Percentiles rank a stretch among this genome's conserved stretches.
Conservation (phyloP, 1,140 invertebrate genomes). For the Ruditapes philippinarum region DNA sequence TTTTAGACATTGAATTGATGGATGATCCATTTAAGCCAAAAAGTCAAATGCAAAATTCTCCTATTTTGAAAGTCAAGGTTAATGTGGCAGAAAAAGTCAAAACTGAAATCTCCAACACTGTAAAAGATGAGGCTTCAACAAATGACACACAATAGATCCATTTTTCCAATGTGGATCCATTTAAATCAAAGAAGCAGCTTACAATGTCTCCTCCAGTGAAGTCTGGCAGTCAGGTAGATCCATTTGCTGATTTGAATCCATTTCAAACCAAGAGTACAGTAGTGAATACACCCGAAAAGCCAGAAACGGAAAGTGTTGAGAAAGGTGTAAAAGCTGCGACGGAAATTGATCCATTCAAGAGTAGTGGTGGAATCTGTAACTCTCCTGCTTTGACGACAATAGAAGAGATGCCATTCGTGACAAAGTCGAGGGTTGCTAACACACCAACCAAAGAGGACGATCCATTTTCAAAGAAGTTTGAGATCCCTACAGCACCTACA, state of each 20-base stretch:
- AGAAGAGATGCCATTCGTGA: slow-evolving; percentile 33
- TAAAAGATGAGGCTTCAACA: not conserved
- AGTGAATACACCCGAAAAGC: slow-evolving; percentile 13
- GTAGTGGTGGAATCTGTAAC: slow-evolving; percentile 33
- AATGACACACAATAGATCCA: not conserved
- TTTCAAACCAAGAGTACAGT: slow-evolving; percentile 46
- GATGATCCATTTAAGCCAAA: slow-evolving; percentile 54
- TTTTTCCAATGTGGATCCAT: slow-evolving; percentile 36
- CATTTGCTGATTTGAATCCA: slow-evolving; percentile 39
- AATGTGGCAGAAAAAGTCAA: not conserved
- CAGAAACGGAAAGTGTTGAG: not conserved
- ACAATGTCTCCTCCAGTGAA: not conserved
- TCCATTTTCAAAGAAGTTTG: not conserved
- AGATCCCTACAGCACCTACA: not conserved
- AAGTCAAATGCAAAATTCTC: slow-evolving; percentile 50
- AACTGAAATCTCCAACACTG: not conserved
- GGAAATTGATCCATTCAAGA: slow-evolving; percentile 30
- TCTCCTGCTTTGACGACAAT: not conserved
- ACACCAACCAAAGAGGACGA: slow-evolving; percentile 3
- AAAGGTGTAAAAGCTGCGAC: not conserved
- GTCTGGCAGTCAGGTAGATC: not conserved
- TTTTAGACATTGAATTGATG: not conserved
- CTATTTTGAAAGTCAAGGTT: not conserved
- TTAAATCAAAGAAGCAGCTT: slow-evolving; percentile 21
- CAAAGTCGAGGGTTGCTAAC: slow-evolving; percentile 20